Percentiles rank a stretch among this genome's conserved stretches.
Evolutionary conservation across 2,888 invertebrate species (phyloP).

Genomic region (Mesodorylaimus sp.): DNA sequence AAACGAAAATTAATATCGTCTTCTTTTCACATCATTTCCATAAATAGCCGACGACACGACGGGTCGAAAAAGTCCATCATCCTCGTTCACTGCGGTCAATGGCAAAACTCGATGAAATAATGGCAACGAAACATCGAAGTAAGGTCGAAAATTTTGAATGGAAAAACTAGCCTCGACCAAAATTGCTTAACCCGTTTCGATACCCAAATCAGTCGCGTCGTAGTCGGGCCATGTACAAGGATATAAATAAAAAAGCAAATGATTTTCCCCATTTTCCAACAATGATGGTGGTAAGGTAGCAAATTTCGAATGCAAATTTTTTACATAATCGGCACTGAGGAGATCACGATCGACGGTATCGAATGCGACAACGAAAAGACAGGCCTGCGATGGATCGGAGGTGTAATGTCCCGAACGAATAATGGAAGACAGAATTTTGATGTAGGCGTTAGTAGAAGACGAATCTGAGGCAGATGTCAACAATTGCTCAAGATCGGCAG

Average conservation of each 20-base stretch:
- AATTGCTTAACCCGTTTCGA: constrained; percentile 52
- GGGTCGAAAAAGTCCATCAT: no score
- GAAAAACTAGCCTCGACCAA: constrained; percentile 91
- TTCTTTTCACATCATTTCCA: no score
- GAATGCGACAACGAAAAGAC: constrained; percentile 75
- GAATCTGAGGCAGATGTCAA: no score
- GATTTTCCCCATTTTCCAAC: constrained; percentile 46
- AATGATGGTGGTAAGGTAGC: constrained; percentile 36
- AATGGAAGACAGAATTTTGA: constrained; percentile 69
- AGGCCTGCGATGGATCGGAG: constrained; percentile 68
- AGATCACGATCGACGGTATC: constrained; percentile 92
- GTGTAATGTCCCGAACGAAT: constrained; percentile 78
- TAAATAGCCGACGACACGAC: no score
- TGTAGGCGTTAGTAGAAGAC: no score
- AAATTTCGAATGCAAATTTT: constrained; percentile 61
- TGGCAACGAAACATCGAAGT: constrained; percentile 89
- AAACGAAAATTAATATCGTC: no score
- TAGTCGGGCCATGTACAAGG: constrained; percentile 98
- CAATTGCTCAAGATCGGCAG: no score
- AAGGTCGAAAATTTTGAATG: constrained; percentile 56
- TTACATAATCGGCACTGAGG: constrained; percentile 71
- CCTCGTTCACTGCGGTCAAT: no score
- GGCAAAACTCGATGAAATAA: constrained; percentile 43
- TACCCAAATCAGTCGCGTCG: constrained; percentile 55
- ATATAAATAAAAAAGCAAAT: constrained; percentile 90